Conservation (phyloP, 2,113 vertebrate species). For the Sakesphorus luctuosus region DNA sequence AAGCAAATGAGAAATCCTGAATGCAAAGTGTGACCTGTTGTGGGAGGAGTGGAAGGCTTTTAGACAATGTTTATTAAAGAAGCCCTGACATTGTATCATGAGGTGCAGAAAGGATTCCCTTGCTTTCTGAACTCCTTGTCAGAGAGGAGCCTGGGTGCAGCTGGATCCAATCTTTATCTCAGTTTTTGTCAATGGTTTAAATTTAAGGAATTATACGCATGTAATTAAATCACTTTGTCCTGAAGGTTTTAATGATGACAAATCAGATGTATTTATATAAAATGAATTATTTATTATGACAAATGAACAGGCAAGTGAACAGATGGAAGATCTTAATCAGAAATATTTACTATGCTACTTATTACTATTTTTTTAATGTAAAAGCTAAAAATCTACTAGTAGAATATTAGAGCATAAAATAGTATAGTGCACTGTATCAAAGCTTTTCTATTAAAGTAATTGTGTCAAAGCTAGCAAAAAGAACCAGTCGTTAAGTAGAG, state of each 20-base stretch:
- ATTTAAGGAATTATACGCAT: neutral
- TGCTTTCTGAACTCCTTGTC: neutral
- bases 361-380: neutral
- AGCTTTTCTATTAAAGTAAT: neutral
- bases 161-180: neutral
- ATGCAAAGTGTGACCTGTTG: neutral
- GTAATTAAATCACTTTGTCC: neutral
- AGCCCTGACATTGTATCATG: neutral
- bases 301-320: neutral
- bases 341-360: neutral
- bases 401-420: neutral
- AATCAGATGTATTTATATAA: neutral
- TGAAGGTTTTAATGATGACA: neutral
- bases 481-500: neutral
- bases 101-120: neutral
- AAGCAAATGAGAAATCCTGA: neutral
- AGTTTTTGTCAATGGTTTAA: neutral
- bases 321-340: neutral
- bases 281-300: neutral
- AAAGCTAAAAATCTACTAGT: neutral
- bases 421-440: neutral
- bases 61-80: neutral
- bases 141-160: neutral
- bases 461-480: neutral
- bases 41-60: neutral